Evolutionary conservation across 2,888 invertebrate species (phyloP), one percentile per base, ranked within the genome.

Genomic region (Blastobasis lacticolella): DNA sequence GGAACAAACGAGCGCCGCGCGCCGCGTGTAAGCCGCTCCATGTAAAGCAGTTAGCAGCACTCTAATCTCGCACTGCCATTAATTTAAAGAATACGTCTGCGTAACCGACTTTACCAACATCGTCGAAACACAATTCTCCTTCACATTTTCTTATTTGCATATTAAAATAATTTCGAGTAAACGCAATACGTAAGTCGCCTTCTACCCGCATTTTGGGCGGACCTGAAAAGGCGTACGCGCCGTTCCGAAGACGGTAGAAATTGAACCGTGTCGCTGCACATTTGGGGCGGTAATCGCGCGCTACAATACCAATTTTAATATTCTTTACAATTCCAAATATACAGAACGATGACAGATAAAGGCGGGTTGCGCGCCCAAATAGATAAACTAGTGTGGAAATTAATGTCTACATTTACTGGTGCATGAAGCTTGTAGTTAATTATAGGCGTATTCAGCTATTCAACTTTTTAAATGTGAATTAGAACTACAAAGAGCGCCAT

Each of bases 391-490:
- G 87, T 86, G 87, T 87, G 84, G 84, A 88, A 88, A 88, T 88
- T 87, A 88, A 88, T 88, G 88, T 86, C 84, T 86, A 84, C 83
- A 88, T 88, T 88, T 85, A 88, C 87, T 87, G 85, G 87, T 86
- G 88, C 88, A 88, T 88, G 88, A 88, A 88, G 87, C 81, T 81
- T 69, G 81, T 81, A 81, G 79, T 87, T 88, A 88, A 88, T 87
- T 87, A 83, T 84, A 85, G 80, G 82, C 81, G 81, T 83, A 83
- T 83, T 23, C 23, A 81, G 81, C 74, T 83, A 80, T 83, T 76
- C 81, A 75, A 75, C 79, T 85, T 82, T 84, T 81, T 75, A 71
- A 82, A 81, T 75, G 73, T 71, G 69, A 78, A 83, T 82, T 78
- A 82, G 74, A 76, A 82, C 75, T 73, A 85, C 80, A 84, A 86